Base-by-base conservation (phyloP, 2,888 invertebrate genomes). In the Sminthurides aquaticus region DNA sequence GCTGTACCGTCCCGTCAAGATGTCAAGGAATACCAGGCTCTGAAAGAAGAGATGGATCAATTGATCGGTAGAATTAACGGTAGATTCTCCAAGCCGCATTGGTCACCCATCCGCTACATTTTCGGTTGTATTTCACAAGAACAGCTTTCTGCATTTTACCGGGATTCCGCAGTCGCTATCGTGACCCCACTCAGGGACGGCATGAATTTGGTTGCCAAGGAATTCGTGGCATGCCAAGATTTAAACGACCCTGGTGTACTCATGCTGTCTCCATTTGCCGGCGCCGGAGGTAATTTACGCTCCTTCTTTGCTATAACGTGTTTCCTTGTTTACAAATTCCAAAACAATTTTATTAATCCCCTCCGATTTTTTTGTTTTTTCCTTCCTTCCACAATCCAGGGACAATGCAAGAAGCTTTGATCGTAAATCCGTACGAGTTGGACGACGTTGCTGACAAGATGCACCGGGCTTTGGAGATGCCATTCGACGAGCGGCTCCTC, bases 191-290 rank as follows among this genome's bases (percentile, higher is more conserved):
- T 80, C 22, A 69, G 80, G 58, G 80, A 80, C 72, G 80, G 80
- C 2, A 80, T 80, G 79, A 80, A 80, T 71, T 73, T 80, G 52
- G 80, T 80, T 8, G 79, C 79, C 20, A 80, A 80, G 69, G 80
- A 80, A 69, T 80, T 77, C 62, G 79, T 80, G 2, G 80, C 80
- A 3, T 79, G 79, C 67, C 78, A 80, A 70, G 70, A 73, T 55
- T 76, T 77, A 15, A 75, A 76, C 29, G 77, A 78, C 34, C 79
- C 79, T 1, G 80, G 80, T 1, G 79, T 80, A 1, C 73, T 80
- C 22, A 76, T 80, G 49, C 74, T 80, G n/a, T 79, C 79, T 11
- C 79, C 79, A 56, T 80, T 80, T 68, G 79, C 80, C 49, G 80
- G 80, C 28, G 80, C 78, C 57, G 78, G 78, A 28, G 78, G 75